Evolutionary conservation across 2,888 invertebrate genomes (phyloP).

Genomic region (Sturmia bella): DNA sequence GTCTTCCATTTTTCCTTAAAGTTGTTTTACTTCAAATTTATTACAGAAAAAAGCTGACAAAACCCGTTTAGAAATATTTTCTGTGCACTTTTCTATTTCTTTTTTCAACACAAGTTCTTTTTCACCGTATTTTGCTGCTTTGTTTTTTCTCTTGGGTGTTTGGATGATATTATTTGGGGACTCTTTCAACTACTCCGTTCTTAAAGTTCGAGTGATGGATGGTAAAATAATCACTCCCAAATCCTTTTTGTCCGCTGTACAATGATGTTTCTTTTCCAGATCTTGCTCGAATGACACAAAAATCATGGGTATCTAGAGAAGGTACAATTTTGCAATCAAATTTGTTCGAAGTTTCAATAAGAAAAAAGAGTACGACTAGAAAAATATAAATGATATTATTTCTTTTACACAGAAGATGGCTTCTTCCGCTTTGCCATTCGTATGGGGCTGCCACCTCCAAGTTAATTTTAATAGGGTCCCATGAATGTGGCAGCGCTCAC

Average conservation of each 20-base stretch:
- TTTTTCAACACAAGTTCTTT: slow-evolving; percentile 70
- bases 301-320: slow-evolving; percentile 68
- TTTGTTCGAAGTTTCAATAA: slow-evolving; percentile 25
- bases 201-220: slow-evolving; percentile 83
- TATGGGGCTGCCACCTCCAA: slow-evolving; percentile 4
- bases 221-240: slow-evolving; percentile 87
- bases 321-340: slow-evolving; percentile 45
- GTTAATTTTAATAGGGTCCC: background rate
- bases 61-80: slow-evolving; percentile 61
- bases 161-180: slow-evolving; percentile 74
- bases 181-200: slow-evolving; percentile 80
- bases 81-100: slow-evolving; percentile 66
- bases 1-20: slow-evolving; percentile 90
- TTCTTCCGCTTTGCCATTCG: slow-evolving; percentile 54
- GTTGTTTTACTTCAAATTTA: slow-evolving; percentile 36
- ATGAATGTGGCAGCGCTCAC: no score
- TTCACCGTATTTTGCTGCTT: slow-evolving; percentile 71
- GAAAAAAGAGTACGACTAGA: slow-evolving; percentile 4
- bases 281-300: slow-evolving; percentile 81
- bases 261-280: slow-evolving; percentile 86
- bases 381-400: background rate
- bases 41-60: slow-evolving; percentile 62
- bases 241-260: slow-evolving; percentile 82
- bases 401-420: slow-evolving; percentile 48
- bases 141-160: slow-evolving; percentile 72